phyloP scores from a whole-genome alignment of 2,888 invertebrate species.

The Atherix ibis region DNA sequence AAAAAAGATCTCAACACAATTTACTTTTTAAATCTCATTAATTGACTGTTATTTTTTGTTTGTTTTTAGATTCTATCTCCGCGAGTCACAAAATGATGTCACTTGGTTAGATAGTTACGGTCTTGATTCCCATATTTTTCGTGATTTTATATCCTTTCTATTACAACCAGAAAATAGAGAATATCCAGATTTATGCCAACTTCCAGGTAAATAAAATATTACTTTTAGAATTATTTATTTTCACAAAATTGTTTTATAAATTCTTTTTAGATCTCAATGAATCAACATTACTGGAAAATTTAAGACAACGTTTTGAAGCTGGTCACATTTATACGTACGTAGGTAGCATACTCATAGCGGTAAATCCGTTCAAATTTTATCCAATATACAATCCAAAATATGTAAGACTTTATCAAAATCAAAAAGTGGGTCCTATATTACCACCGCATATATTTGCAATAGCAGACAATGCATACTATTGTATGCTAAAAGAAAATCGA shows the following conservation, averaged over 20 bases:
- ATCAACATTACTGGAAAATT: conserved; percentile 78
- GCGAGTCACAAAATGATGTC: conserved; percentile 71
- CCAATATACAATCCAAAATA: conserved; percentile 97
- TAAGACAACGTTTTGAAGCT: conserved; percentile 72
- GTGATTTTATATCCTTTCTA: conserved; percentile 80
- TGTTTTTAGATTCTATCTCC: conserved; percentile 60
- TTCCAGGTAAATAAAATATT: conserved; percentile 38
- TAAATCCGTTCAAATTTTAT: conserved; percentile 88
- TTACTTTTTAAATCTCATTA: not conserved
- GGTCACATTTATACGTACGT: conserved; percentile 95
- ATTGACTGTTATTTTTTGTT: conserved; percentile 2
- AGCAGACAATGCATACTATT: conserved; percentile 85
- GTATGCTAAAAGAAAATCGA: conserved; percentile 78
- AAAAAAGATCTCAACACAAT: not conserved
- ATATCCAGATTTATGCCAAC: conserved; percentile 88
- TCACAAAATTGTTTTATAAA: not conserved
- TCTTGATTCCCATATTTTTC: conserved; percentile 80
- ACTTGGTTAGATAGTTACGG: conserved; percentile 78
- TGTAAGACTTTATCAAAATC: conserved; percentile 88
- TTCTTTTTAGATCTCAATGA: conserved; percentile 62
- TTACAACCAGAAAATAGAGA: conserved; percentile 86
- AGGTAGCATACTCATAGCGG: conserved; percentile 86
- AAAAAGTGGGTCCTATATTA: conserved; percentile 74
- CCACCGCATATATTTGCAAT: conserved; percentile 96
- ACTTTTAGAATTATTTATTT: not conserved